Conservation (phyloP, 2,797 vertebrate species). For the Mycteria americana region DNA sequence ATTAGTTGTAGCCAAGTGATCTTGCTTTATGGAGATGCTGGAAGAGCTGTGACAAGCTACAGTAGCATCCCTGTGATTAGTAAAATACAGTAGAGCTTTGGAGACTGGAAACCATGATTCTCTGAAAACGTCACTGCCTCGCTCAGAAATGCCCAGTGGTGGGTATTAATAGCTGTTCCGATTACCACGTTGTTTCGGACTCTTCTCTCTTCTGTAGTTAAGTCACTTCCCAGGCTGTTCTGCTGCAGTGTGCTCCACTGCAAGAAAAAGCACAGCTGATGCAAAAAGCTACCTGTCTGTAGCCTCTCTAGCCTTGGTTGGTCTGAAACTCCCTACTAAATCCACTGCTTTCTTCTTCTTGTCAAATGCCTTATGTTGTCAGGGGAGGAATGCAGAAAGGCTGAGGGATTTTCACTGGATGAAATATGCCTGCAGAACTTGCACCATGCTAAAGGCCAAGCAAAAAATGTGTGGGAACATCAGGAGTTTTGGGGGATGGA, state of each 20-base stretch:
- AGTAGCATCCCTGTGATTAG: not conserved
- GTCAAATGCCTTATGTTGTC: not conserved
- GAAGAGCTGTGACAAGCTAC: not conserved
- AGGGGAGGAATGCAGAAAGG: not conserved
- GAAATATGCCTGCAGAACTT: not conserved
- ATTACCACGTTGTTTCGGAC: accelerated
- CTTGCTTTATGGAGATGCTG: not conserved
- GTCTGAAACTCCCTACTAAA: not conserved
- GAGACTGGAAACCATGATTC: not conserved
- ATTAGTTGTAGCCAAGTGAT: not conserved
- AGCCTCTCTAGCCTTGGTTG: not conserved
- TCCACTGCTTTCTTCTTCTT: not conserved
- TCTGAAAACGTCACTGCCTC: not conserved
- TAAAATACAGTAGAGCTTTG: not conserved
- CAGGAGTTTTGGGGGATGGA: not conserved
- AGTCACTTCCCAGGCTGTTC: not conserved
- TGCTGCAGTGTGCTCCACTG: not conserved
- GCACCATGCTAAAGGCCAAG: not conserved
- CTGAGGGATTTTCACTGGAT: not conserved
- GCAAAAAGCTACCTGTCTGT: not conserved
- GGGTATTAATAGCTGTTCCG: not conserved
- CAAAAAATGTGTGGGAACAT: accelerated
- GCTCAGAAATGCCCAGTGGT: not conserved
- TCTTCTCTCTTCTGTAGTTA: not conserved
- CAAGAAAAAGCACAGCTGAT: not conserved